Evolutionary conservation across 2,113 vertebrate species (phyloP).

Genomic region (Nibea coibor): DNA sequence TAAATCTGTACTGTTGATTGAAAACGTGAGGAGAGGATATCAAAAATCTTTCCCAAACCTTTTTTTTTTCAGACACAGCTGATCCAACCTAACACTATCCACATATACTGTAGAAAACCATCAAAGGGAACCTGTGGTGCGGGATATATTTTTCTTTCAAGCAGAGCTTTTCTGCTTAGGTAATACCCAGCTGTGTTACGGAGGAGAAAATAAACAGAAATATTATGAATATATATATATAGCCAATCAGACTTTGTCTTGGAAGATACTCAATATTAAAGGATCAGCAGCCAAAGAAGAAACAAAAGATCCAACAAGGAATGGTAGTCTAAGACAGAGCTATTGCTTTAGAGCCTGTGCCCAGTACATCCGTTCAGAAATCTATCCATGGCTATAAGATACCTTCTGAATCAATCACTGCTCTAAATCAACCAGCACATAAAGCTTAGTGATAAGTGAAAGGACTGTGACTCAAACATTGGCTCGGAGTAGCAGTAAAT

Average conservation of each 20-base stretch:
- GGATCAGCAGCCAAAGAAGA: background rate
- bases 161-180: background rate
- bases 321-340: background rate
- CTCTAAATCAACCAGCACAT: background rate
- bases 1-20: background rate
- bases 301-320: background rate
- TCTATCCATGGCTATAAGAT: background rate
- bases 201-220: too few species aligned
- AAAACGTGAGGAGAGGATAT: background rate
- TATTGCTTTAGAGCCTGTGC: background rate
- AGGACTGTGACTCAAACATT: conserved; percentile 2
- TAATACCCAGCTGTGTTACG: background rate
- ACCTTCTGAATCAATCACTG: background rate
- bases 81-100: background rate
- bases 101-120: background rate
- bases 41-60: background rate
- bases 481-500: conserved; percentile 36
- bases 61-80: background rate
- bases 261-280: background rate
- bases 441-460: conserved; percentile 10
- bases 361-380: background rate
- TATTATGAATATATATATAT: too few species aligned
- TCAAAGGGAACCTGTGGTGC: background rate
- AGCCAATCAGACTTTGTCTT: background rate
- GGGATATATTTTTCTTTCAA: background rate